Percentiles rank a stretch among this genome's conserved stretches.
These are phyloP conservation scores for Tenualosa thibaudeaui DNA, from an alignment of 2,797 vertebrate species.

Conservation along the genomic window DNA sequence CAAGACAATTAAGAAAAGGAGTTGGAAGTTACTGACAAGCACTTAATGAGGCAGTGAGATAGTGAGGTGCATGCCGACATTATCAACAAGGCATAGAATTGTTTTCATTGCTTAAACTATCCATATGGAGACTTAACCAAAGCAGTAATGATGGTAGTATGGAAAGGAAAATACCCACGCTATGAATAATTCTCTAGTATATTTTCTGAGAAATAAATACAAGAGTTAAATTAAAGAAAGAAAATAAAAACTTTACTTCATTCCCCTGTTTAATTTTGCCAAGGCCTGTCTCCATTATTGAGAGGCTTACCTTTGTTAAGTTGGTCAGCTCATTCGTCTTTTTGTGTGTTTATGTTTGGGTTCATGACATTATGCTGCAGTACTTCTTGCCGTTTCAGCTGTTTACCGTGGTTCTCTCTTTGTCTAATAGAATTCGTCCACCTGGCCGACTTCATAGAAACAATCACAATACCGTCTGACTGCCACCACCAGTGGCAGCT, in stretches of 20 bases:
- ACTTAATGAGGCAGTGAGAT: conserved; percentile 17
- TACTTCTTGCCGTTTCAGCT: too few relatives aligned
- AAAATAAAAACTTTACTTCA: background rate
- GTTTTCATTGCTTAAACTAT: background rate
- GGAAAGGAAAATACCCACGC: background rate
- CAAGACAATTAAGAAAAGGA: conserved; percentile 20
- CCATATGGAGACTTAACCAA: background rate
- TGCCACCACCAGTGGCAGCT: too few relatives aligned
- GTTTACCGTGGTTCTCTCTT: too few relatives aligned
- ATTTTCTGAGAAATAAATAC: background rate
- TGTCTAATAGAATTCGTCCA: too few relatives aligned
- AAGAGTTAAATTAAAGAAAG: background rate
- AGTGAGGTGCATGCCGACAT: background rate
- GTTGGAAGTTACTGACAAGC: background rate
- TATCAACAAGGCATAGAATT: background rate
- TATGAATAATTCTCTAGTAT: background rate
- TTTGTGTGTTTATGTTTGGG: background rate
- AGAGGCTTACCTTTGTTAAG: background rate
- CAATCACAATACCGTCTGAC: too few relatives aligned
- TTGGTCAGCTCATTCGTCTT: background rate
- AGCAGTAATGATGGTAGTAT: background rate
- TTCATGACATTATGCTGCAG: background rate
- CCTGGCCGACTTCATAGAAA: too few relatives aligned
- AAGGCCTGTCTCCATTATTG: background rate
- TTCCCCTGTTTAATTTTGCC: background rate